These are phyloP conservation scores for Ricordea florida DNA, from an alignment of 92 coral and sea anemone species.

Conservation along the genomic window DNA sequence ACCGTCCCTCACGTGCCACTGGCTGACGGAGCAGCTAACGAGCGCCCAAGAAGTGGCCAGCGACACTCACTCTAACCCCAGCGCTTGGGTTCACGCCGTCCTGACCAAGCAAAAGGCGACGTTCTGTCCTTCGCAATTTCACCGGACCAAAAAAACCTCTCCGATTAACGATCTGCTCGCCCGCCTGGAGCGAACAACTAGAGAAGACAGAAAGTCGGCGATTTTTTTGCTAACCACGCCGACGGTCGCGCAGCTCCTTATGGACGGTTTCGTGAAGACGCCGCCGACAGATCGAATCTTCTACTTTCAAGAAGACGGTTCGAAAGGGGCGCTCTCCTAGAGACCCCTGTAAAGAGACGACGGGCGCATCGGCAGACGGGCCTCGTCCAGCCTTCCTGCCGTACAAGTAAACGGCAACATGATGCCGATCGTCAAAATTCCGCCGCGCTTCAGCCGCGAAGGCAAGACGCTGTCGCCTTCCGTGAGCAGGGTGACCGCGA, in stretches of 20 bases:
- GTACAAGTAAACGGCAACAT: neutral
- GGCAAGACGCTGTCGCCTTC: neutral
- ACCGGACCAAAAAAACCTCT: neutral
- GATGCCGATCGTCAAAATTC: neutral
- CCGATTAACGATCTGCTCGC: neutral
- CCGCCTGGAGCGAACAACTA: neutral
- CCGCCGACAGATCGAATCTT: neutral
- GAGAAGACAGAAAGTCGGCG: neutral
- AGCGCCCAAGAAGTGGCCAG: neutral
- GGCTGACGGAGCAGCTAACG: neutral
- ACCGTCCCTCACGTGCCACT: neutral
- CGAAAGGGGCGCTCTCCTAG: neutral
- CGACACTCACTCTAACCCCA: neutral
- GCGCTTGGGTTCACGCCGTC: neutral
- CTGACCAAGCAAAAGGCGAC: neutral
- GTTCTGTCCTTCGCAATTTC: neutral
- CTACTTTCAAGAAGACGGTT: neutral
- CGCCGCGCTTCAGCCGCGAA: neutral
- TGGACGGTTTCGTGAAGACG: neutral
- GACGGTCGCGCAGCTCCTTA: neutral
- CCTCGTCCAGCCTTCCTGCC: neutral
- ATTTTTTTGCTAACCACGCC: neutral
- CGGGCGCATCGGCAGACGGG: neutral
- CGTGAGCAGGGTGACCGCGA: neutral
- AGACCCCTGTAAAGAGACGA: neutral